Evolutionary conservation across 2,797 vertebrate species (phyloP).

Genomic region (Thaleichthys pacificus): DNA sequence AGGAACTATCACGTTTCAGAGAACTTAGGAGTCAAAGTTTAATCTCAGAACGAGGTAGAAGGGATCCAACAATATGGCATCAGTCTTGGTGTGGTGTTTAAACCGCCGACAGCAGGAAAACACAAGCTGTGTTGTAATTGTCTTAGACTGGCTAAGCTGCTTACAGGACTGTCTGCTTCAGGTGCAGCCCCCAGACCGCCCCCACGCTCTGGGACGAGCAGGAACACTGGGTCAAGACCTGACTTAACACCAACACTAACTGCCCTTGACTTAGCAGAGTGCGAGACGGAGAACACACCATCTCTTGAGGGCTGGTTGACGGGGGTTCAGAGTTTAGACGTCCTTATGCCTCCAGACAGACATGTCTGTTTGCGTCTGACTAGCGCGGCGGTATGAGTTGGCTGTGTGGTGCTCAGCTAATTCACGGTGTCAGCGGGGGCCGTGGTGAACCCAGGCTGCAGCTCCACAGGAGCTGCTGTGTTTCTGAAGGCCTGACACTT

Average conservation of each 20-base stretch:
- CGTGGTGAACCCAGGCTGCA: not conserved
- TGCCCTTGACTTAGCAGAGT: not conserved
- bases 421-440: not conserved
- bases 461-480: not conserved
- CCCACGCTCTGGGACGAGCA: not conserved
- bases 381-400: not conserved
- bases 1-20: slow-evolving; percentile 28
- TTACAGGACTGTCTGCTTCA: slow-evolving; percentile 62
- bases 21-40: slow-evolving; percentile 3
- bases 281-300: not conserved
- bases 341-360: slow-evolving; percentile 8
- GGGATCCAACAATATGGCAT: slow-evolving; percentile 4
- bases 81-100: slow-evolving; percentile 23
- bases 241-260: not conserved
- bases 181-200: slow-evolving; percentile 50
- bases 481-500: not conserved
- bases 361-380: not conserved
- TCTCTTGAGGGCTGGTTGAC: not conserved
- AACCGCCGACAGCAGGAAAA: slow-evolving; percentile 34
- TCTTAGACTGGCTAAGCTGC: slow-evolving; percentile 69
- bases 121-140: slow-evolving; percentile 65
- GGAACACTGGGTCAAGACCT: not conserved
- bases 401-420: not conserved
- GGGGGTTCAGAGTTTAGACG: not conserved
- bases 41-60: not conserved